A percentile compares a stretch with the other conserved stretches of the same genome.
These are phyloP conservation scores for Cyanocitta stelleri DNA, from an alignment of 2,113 vertebrate genomes.

Conservation along the genomic window DNA sequence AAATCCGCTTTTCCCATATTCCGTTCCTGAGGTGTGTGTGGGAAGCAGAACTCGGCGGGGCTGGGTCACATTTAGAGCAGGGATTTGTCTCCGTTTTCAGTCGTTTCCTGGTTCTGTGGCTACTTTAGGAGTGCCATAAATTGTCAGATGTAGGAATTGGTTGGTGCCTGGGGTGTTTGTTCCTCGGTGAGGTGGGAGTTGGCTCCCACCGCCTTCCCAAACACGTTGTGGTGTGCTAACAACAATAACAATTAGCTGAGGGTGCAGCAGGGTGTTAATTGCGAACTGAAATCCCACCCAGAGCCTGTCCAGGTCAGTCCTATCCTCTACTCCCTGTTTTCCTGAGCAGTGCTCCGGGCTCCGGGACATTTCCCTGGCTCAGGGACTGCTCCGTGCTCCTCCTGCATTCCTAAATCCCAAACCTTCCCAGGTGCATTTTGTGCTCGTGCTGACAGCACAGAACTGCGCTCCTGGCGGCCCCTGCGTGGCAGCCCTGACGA, in stretches of 20 bases:
- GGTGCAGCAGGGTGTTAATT: neutral
- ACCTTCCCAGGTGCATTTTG: neutral
- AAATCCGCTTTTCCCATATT: neutral
- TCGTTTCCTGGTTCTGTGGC: neutral
- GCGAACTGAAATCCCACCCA: neutral
- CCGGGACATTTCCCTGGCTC: neutral
- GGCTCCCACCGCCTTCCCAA: neutral
- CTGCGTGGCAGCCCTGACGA: accelerated
- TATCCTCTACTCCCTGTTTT: neutral
- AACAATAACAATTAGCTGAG: neutral
- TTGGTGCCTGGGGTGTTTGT: neutral
- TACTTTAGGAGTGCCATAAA: neutral
- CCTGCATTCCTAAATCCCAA: neutral
- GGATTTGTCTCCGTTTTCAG: neutral
- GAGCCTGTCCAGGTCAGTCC: neutral
- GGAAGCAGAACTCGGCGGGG: neutral
- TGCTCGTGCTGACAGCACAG: neutral
- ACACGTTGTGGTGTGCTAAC: neutral
- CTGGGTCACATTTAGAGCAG: neutral
- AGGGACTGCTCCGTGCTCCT: neutral
- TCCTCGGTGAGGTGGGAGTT: neutral
- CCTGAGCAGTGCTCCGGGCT: neutral
- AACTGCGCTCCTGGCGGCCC: neutral
- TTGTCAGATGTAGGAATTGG: neutral
- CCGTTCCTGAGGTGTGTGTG: accelerated